Conservation (phyloP, 2,113 vertebrate species). For the Plecturocebus donacophilus region DNA sequence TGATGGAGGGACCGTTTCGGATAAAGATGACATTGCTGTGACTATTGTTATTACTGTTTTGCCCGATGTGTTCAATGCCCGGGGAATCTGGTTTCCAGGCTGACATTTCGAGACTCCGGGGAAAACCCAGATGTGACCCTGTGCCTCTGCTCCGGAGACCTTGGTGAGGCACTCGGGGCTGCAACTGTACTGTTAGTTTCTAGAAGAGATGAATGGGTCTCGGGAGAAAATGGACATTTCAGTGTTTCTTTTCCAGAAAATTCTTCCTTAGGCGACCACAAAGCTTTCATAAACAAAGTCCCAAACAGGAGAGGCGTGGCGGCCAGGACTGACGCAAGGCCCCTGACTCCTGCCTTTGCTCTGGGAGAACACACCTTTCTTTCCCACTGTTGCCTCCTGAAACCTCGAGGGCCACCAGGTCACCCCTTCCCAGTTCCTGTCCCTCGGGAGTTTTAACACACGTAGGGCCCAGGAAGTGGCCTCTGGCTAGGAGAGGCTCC, state of each 20-base stretch:
- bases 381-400: background rate
- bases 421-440: background rate
- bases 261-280: background rate
- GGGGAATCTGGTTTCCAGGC: background rate
- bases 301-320: background rate
- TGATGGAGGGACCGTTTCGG: rapidly evolving
- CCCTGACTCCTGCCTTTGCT: background rate
- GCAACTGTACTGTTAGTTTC: background rate
- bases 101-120: background rate
- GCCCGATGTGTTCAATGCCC: background rate
- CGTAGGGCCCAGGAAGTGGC: rapidly evolving
- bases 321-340: rapidly evolving
- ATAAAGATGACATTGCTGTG: rapidly evolving
- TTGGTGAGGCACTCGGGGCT: background rate
- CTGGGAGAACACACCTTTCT: background rate
- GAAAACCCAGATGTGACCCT: background rate
- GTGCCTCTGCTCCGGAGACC: background rate
- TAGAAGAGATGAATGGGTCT: background rate
- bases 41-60: rapidly evolving
- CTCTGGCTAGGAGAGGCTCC: background rate
- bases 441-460: rapidly evolving
- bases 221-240: background rate
- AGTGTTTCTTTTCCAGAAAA: background rate
- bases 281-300: background rate
- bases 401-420: background rate